Evolutionary conservation across 2,888 invertebrate species (phyloP).

Genomic region (Seira musarum): DNA sequence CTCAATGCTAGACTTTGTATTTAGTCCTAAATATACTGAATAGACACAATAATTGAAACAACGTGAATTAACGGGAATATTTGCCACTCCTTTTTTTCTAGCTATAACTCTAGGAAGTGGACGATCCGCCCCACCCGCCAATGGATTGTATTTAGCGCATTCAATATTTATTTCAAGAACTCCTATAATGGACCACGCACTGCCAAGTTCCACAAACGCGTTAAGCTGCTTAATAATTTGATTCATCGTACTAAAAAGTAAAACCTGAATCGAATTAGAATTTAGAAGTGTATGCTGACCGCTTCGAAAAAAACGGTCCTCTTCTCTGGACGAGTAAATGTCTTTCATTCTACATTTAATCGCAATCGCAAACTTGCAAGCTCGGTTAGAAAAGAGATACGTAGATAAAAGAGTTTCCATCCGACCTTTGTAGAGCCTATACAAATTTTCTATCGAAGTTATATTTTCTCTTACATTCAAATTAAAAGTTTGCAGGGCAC

Average conservation of each 20-base stretch:
- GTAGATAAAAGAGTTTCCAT: background rate
- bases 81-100: conserved; percentile 12
- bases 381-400: background rate
- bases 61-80: background rate
- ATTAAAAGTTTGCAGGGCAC: background rate
- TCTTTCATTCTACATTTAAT: conserved; percentile 5
- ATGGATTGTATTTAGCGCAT: background rate
- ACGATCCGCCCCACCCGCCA: background rate
- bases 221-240: conserved; percentile 1
- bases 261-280: background rate
- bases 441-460: background rate
- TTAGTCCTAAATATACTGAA: conserved; percentile 13
- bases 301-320: background rate
- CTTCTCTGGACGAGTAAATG: background rate
- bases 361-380: background rate
- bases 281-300: background rate
- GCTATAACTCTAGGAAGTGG: background rate
- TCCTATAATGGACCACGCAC: background rate
- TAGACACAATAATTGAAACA: conserved; percentile 20
- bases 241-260: background rate
- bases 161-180: background rate
- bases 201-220: conserved; percentile 14
- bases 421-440: background rate
- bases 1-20: conserved; percentile 7
- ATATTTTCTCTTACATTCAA: background rate